Evolutionary conservation across 2,888 invertebrate species (phyloP), one percentile per base, ranked within the genome.

Genomic region (Zele albiditarsus): DNA sequence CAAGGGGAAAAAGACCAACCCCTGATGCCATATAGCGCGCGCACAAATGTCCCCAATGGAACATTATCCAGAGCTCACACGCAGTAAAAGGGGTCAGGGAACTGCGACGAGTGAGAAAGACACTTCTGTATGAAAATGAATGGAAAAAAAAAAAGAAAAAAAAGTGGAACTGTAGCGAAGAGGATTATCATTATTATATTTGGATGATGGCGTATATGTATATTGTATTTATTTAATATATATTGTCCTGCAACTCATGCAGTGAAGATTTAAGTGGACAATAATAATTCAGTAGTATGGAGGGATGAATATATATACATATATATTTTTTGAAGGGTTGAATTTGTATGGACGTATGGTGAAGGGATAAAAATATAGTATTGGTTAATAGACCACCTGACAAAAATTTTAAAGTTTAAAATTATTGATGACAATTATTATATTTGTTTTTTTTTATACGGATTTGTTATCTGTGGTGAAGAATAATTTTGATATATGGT

Each of bases 1-100:
- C 62, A 73, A 74, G 77, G 71, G 75, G 62, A 53, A 53, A 53
- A n/a, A 71, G 75, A 67, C 68, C 70, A 58, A 73, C 60, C 60
- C 65, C 42, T 42, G 73, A 65, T 65, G 74, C 73, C 71, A 67
- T 62, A 23, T 46, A 66, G 33, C 76, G n/a, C n/a, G 67, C 75
- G 75, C 76, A 66, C 65, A 73, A 78, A 42, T 67, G 62, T 46
- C 67, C 65, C 65, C 65, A 38, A 42, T 65, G 65, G 33, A 65
- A 65, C 65, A 65, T 65, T 65, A 65, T 65, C 23, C 65, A 65
- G 33, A 62, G 28, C 62, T 25, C 65, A 65, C 65, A 65, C 38
- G 65, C 53, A 53, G 53, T 53, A 53, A 53, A 53, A 53, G 53
- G 53, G 53, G 53, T 53, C 23, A 53, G 53, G n/a, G 53, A 53